Conservation (phyloP, 2,888 invertebrate genomes). For the Epistrophella euchroma region DNA sequence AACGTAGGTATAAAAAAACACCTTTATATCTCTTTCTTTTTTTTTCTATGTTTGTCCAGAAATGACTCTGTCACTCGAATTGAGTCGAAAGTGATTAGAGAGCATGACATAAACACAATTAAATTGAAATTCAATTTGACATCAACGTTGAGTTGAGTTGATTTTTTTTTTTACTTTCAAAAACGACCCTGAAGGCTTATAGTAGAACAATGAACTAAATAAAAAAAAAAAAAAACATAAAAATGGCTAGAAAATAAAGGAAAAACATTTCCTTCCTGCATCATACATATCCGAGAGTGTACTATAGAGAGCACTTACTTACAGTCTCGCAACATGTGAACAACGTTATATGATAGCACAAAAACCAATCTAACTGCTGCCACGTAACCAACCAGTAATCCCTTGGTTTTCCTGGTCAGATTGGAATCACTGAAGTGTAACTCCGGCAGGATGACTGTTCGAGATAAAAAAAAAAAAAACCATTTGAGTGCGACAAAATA, state of each 20-base stretch:
- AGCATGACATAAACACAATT: slow-evolving; percentile 73
- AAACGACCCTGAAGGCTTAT: slow-evolving; percentile 11
- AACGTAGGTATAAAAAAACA: background rate
- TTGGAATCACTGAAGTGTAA: slow-evolving; percentile 72
- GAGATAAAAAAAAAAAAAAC: slow-evolving; percentile 13
- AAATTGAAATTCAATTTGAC: slow-evolving; percentile 75
- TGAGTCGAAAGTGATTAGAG: slow-evolving; percentile 67
- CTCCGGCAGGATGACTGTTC: slow-evolving; percentile 42
- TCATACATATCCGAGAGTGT: slow-evolving; percentile 12
- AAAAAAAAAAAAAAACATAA: slow-evolving; percentile 10
- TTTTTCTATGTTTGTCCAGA: background rate
- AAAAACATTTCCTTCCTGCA: slow-evolving; percentile 41
- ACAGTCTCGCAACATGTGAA: slow-evolving; percentile 22
- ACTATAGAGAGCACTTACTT: slow-evolving; percentile 52
- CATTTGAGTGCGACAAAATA: slow-evolving; percentile 23
- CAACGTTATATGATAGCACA: slow-evolving; percentile 7
- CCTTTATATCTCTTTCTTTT: slow-evolving; percentile 28
- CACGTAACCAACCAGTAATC: slow-evolving; percentile 65
- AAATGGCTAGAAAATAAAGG: slow-evolving; percentile 19
- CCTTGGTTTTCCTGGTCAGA: slow-evolving; percentile 58
- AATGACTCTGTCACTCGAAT: slow-evolving; percentile 56
- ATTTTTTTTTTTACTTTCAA: slow-evolving; percentile 43
- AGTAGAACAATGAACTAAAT: slow-evolving; percentile 30
- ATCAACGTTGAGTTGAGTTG: slow-evolving; percentile 66
- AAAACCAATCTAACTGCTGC: slow-evolving; percentile 54